These are phyloP conservation scores for Emydura subglobosa DNA, from an alignment of 2,113 vertebrate species.

Conservation along the genomic window DNA sequence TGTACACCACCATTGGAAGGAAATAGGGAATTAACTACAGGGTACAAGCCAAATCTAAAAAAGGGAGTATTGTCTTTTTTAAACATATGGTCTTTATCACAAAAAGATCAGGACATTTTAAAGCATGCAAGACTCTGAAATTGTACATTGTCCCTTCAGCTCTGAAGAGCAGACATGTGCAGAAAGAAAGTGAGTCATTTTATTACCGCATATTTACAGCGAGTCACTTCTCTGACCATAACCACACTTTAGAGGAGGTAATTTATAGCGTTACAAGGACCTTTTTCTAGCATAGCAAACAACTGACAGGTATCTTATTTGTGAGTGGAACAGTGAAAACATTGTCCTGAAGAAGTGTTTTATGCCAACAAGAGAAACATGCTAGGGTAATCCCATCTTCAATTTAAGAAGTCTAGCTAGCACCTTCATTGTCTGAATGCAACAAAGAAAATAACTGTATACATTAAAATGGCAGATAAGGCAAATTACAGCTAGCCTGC, in stretches of 20 bases:
- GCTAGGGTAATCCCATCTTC: neutral
- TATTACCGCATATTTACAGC: neutral
- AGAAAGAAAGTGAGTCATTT: neutral
- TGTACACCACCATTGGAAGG: neutral
- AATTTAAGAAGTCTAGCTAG: neutral
- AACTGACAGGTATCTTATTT: neutral
- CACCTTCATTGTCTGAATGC: neutral
- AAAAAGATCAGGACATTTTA: neutral
- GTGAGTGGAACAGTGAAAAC: neutral
- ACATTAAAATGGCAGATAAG: neutral
- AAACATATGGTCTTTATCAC: neutral
- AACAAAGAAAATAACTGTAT: neutral
- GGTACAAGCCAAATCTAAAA: neutral
- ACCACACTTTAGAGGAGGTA: neutral
- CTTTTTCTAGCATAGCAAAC: neutral
- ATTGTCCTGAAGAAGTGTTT: neutral
- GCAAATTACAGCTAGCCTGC: neutral
- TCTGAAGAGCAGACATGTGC: slow-evolving; percentile 7
- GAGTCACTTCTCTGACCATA: slow-evolving; percentile 15
- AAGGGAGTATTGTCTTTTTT: neutral
- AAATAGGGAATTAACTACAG: neutral
- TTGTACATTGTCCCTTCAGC: slow-evolving; percentile 34
- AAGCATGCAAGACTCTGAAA: slow-evolving; percentile 20
- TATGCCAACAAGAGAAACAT: neutral
- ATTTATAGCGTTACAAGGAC: neutral